These are phyloP conservation scores for Euphonia xanthogaster DNA, from an alignment of 2,797 vertebrate species.

Conservation along the genomic window DNA sequence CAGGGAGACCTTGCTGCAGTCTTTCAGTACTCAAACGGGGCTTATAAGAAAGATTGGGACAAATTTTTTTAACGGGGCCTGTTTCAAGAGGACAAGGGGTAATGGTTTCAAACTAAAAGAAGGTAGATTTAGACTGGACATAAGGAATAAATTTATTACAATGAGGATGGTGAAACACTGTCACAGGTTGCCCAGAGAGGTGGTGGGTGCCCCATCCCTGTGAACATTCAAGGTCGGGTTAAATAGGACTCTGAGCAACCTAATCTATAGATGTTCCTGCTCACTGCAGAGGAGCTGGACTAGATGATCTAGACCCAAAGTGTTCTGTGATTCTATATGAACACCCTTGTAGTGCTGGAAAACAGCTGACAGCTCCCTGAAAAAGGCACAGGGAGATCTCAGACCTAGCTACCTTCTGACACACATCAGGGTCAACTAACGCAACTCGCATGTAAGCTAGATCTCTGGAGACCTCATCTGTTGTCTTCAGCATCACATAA, in stretches of 20 bases:
- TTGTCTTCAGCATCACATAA: neutral
- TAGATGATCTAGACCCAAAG: neutral
- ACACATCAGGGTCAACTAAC: neutral
- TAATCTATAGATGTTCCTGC: neutral
- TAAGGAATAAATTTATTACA: neutral
- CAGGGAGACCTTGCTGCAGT: neutral
- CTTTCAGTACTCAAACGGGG: accelerated
- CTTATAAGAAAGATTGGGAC: neutral
- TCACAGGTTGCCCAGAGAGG: neutral
- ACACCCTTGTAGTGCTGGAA: neutral
- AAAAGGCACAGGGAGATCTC: neutral
- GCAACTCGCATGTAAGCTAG: neutral
- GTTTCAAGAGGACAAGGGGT: neutral
- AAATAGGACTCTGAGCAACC: neutral
- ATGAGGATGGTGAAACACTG: neutral
- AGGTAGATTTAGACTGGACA: neutral
- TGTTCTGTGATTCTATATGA: neutral
- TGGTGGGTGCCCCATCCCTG: no score
- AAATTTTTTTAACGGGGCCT: neutral
- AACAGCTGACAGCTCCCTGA: neutral
- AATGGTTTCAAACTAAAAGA: neutral
- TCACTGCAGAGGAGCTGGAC: neutral
- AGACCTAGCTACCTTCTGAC: neutral
- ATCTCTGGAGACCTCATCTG: neutral
- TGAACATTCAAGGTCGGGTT: neutral